phyloP scores from a whole-genome alignment of 2,113 vertebrate species.

The Sinocyclocheilus maitianheensis region DNA sequence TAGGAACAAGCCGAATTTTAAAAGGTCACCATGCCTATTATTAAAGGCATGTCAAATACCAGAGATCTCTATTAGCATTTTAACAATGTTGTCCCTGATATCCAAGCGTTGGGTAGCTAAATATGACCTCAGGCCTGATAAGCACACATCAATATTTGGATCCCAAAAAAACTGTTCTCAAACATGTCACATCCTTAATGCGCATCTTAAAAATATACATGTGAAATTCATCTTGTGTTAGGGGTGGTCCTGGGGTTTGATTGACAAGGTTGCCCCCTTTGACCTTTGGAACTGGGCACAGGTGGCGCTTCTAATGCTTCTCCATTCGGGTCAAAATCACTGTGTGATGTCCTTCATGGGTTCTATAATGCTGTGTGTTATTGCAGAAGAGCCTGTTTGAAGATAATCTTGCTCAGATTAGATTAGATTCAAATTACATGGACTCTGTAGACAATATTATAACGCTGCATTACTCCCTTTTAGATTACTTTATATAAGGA shows the following conservation, averaged over 20 bases:
- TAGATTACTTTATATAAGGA: background rate
- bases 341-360: constrained; percentile 14
- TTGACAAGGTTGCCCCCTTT: constrained; percentile 39
- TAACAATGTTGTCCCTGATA: constrained; percentile 43
- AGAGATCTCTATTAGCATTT: constrained; percentile 58
- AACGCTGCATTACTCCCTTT: background rate
- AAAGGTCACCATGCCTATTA: constrained; percentile 63
- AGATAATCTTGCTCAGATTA: background rate
- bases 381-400: background rate
- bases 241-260: constrained; percentile 28
- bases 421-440: constrained; percentile 9
- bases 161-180: background rate
- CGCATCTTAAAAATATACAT: constrained; percentile 23
- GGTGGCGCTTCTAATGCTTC: constrained; percentile 42
- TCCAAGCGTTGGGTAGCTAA: constrained; percentile 36
- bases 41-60: constrained; percentile 62
- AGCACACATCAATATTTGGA: background rate
- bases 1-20: constrained; percentile 54
- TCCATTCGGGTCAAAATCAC: constrained; percentile 24
- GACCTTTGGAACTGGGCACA: constrained; percentile 49
- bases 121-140: constrained; percentile 23
- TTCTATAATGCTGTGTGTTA: background rate
- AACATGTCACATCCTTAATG: background rate
- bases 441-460: background rate
- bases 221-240: background rate